A percentile compares a stretch with the other conserved stretches of the same genome.
phyloP scores from a whole-genome alignment of 2,797 vertebrate genomes.

The Bradypodion pumilum region DNA sequence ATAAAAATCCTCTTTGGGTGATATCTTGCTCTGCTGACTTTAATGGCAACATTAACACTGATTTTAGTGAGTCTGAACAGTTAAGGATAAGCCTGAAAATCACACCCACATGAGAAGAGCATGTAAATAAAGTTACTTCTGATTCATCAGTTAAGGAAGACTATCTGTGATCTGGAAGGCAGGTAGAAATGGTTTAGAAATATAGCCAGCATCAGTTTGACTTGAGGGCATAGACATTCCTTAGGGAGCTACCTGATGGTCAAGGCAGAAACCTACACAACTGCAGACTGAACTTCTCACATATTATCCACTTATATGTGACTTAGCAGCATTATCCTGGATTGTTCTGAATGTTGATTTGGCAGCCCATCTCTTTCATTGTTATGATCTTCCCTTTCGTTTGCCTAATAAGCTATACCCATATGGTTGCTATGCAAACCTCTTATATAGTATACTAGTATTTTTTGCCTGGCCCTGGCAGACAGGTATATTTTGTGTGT shows the following conservation, averaged over 20 bases:
- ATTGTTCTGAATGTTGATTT: slow-evolving; percentile 17
- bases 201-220: slow-evolving; percentile 1
- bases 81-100: slow-evolving; percentile 39
- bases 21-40: background rate
- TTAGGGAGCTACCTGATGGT: slow-evolving; percentile 6
- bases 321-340: slow-evolving; percentile 16
- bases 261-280: slow-evolving; percentile 11
- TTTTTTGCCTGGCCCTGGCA: too few relatives aligned
- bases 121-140: slow-evolving; percentile 22
- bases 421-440: background rate
- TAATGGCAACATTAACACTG: slow-evolving; percentile 23
- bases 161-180: background rate
- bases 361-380: slow-evolving; percentile 12
- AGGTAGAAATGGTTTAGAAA: background rate
- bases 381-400: background rate
- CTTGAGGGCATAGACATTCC: slow-evolving; percentile 16
- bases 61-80: slow-evolving; percentile 27
- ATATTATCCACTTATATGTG: slow-evolving; percentile 26
- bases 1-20: slow-evolving; percentile 27
- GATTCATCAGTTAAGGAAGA: background rate
- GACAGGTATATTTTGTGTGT: too few relatives aligned
- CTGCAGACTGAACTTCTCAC: slow-evolving; percentile 4
- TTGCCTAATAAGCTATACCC: slow-evolving; percentile 1
- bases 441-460: too few relatives aligned
- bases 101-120: slow-evolving; percentile 18